These are phyloP conservation scores for Drosophila mayri DNA, from an alignment of 1,140 invertebrate genomes.

Conservation along the genomic window DNA sequence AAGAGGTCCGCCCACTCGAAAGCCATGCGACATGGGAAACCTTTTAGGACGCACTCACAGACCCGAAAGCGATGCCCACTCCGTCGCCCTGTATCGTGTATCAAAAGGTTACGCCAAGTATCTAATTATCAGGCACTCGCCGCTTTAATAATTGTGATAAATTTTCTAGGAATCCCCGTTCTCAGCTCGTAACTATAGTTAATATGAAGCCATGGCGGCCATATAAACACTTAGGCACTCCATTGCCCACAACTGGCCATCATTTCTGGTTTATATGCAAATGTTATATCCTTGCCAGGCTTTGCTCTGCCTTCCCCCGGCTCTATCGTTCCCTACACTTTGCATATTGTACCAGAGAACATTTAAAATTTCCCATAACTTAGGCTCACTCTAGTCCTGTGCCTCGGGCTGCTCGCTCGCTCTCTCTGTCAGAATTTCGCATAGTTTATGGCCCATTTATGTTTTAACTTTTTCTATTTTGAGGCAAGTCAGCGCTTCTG, in stretches of 20 bases:
- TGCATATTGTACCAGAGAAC: constrained; percentile 44
- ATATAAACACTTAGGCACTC: constrained; percentile 37
- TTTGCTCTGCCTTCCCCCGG: not conserved
- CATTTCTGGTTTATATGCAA: constrained; percentile 41
- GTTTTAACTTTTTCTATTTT: constrained; percentile 30
- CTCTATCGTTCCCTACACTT: constrained; percentile 6
- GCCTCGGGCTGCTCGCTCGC: constrained; percentile 2
- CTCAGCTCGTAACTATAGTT: constrained; percentile 28
- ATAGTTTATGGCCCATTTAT: constrained; percentile 48
- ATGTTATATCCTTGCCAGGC: constrained; percentile 13
- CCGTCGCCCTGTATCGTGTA: constrained; percentile 33
- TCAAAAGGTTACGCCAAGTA: constrained; percentile 25
- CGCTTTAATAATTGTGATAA: constrained; percentile 33
- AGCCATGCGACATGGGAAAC: constrained; percentile 58
- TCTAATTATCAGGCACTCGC: constrained; percentile 37
- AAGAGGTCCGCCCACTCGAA: constrained; percentile 7
- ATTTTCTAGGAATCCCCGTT: constrained; percentile 3
- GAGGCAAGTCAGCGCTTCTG: constrained; percentile 28
- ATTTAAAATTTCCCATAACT: constrained; percentile 53
- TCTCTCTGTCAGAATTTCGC: constrained; percentile 10
- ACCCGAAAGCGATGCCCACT: constrained; percentile 24
- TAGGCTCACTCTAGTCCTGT: constrained; percentile 7
- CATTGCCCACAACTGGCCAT: constrained; percentile 16
- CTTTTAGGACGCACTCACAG: constrained; percentile 54
- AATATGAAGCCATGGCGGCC: constrained; percentile 17